Conservation (phyloP, 92 coral and sea anemone genomes). For the Metridium senile region DNA sequence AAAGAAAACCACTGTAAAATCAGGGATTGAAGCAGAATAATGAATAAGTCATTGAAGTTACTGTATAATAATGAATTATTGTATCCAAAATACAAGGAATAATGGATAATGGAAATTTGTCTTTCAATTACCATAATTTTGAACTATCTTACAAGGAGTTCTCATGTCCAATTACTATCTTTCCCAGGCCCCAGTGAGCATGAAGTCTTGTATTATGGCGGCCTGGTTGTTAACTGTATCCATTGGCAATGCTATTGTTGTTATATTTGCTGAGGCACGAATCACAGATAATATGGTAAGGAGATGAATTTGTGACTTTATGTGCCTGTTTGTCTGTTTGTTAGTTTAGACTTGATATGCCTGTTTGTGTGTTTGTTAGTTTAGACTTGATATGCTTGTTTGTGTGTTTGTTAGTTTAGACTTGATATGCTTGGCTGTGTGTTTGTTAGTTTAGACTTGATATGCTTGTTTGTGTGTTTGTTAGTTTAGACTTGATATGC, state of each 20-base stretch:
- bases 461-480: neutral
- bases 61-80: too few relatives aligned
- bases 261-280: slow-evolving; percentile 96
- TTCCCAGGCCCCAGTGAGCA: slow-evolving; percentile 97
- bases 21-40: too few relatives aligned
- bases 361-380: neutral
- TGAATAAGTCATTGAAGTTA: too few relatives aligned
- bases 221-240: slow-evolving; percentile 97
- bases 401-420: neutral
- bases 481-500: neutral
- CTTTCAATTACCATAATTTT: too few relatives aligned
- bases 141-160: too few relatives aligned
- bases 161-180: too few relatives aligned
- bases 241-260: slow-evolving; percentile 95
- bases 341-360: neutral
- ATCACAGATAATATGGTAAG: slow-evolving; percentile 92
- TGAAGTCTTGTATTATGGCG: slow-evolving; percentile 99
- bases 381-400: neutral
- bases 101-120: too few relatives aligned
- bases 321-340: neutral
- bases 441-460: neutral
- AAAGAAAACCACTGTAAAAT: too few relatives aligned
- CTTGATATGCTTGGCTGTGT: too few relatives aligned
- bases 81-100: too few relatives aligned
- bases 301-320: neutral